phyloP scores from a whole-genome alignment of 2,888 invertebrate species.

The Tenthredo amoena region DNA sequence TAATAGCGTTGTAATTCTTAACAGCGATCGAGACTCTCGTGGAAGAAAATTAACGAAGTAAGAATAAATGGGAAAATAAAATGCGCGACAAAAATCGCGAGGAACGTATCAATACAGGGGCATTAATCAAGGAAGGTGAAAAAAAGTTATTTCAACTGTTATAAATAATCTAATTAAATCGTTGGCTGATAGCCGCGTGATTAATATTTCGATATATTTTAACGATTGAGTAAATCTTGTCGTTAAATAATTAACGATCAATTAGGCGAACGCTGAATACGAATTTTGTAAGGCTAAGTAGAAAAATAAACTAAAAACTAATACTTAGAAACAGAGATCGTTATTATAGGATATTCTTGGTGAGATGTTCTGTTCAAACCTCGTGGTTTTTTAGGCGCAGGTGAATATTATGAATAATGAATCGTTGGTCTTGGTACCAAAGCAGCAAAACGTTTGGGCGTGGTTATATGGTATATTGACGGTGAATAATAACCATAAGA shows the following conservation, averaged over 20 bases:
- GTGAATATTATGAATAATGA: constrained; percentile 52
- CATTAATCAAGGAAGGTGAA: constrained; percentile 2
- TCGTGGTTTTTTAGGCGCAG: constrained; percentile 28
- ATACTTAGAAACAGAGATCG: not conserved
- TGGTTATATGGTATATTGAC: constrained; percentile 32
- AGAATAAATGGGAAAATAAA: not conserved
- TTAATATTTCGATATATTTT: not conserved
- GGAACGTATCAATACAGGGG: not conserved
- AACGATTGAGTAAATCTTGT: not conserved
- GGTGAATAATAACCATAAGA: constrained; percentile 44
- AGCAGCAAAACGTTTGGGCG: constrained; percentile 43
- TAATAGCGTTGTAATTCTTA: constrained; percentile 33
- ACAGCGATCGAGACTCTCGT: not conserved
- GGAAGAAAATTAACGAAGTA: not conserved
- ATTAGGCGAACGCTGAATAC: not conserved
- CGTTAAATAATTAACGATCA: not conserved
- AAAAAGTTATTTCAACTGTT: constrained; percentile 23
- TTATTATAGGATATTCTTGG: not conserved
- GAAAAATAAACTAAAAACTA: not conserved
- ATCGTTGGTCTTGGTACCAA: constrained; percentile 10
- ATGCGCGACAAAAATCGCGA: not conserved
- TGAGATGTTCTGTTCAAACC: not conserved
- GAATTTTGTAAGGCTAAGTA: not conserved
- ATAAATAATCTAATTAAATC: constrained; percentile 36
- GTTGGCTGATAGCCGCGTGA: not conserved